These are phyloP conservation scores for Penaeus chinensis DNA, from an alignment of 1,140 invertebrate genomes.

Conservation along the genomic window DNA sequence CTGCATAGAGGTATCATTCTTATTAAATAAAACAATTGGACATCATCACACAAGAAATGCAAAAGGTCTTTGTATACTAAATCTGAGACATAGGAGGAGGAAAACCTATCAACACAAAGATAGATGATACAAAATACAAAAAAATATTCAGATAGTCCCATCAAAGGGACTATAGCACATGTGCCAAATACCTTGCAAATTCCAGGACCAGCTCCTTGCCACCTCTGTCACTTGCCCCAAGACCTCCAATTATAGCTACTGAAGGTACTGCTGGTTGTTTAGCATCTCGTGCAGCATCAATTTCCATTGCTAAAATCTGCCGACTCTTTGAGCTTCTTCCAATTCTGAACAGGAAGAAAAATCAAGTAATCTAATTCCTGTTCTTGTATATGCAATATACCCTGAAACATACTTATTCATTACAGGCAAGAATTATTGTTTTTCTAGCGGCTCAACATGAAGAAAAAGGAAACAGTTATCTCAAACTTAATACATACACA, in stretches of 20 bases:
- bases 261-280: constrained; percentile 15
- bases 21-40: no score
- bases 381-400: background rate
- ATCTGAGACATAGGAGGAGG: no score
- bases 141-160: no score
- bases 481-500: background rate
- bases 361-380: background rate
- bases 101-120: no score
- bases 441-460: background rate
- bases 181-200: constrained; percentile 26
- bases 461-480: background rate
- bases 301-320: constrained; percentile 48
- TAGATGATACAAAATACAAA: no score
- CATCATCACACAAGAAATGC: no score
- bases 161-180: no score
- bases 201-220: constrained; percentile 46
- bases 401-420: background rate
- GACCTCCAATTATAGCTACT: constrained; percentile 49
- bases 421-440: background rate
- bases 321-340: constrained; percentile 43
- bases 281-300: constrained; percentile 1
- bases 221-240: constrained; percentile 46
- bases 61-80: no score
- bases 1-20: no score
- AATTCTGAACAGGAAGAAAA: constrained; percentile 25